Evolutionary conservation across 1,140 invertebrate genomes (phyloP), one percentile per base, ranked within the genome.

Genomic region (Leptinotarsa lineolata): DNA sequence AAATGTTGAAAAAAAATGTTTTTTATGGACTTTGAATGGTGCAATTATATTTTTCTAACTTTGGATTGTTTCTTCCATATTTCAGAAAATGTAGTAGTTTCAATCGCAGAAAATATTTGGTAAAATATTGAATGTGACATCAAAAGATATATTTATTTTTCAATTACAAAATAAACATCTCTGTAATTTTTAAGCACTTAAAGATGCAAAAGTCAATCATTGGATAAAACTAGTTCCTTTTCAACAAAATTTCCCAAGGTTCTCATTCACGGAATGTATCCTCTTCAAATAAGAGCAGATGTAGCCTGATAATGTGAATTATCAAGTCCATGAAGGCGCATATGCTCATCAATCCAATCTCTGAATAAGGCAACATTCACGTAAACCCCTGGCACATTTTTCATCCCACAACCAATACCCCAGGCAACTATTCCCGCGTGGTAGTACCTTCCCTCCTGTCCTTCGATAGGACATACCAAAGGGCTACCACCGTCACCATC

Each of bases 401-500:
- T 84, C 74, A 90, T 88, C 0, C 85, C 88, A 76, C 86, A 87
- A 3, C 85, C 86, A 69, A 86, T 83, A n/a, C 86, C 86, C 86
- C 86, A 87, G 21, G 86, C 85, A 4, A 87, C 86, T 58, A 87
- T 84, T 11, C 86, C 86, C 54, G 83, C 85, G 81, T 87, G 87
- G 12, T 83, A 78, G 76, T 84, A 87, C 15, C 79, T 77, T 5
- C 77, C 72, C 13, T 78, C 76, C 68, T 78, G 73, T 3, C 54
- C 59, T 20, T 78, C 76, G 20, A 79, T 67, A 5, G 83, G 81
- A 77, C 88, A 89, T 15, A 88, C 85, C 54, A 89, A 78, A 1
- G 88, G 88, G 61, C 87, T 85, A 59, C 88, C 88, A n/a, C 88
- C 88, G 73, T 89, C 88, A 73, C 89, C 88, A 85, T 89, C 90